Percentiles rank a stretch among this genome's conserved stretches.
These are phyloP conservation scores for Danionella cerebrum DNA, from an alignment of 2,113 vertebrate species.

Conservation along the genomic window DNA sequence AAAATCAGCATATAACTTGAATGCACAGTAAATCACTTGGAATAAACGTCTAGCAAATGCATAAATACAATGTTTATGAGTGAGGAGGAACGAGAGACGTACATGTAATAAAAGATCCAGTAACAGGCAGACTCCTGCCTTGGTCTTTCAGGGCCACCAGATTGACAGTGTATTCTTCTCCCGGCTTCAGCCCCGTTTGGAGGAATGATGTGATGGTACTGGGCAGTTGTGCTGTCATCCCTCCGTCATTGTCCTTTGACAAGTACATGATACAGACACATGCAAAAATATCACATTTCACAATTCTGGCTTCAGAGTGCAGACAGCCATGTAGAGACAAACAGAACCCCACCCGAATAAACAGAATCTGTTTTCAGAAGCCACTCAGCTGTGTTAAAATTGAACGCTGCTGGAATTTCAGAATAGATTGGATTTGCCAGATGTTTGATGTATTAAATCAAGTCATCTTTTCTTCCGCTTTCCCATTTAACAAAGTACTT, in stretches of 20 bases:
- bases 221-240: slow-evolving; percentile 91
- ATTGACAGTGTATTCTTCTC: slow-evolving; percentile 91
- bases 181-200: slow-evolving; percentile 87
- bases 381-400: slow-evolving; percentile 5
- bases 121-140: slow-evolving; percentile 81
- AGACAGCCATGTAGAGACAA: slow-evolving; percentile 13
- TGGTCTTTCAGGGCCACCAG: slow-evolving; percentile 88
- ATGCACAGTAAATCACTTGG: background rate
- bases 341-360: background rate
- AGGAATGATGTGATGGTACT: slow-evolving; percentile 89
- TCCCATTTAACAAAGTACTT: background rate
- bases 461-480: background rate
- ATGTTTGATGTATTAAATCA: slow-evolving; percentile 4
- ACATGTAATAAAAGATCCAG: slow-evolving; percentile 81
- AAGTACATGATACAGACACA: slow-evolving; percentile 28
- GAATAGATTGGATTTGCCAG: background rate
- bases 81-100: slow-evolving; percentile 60
- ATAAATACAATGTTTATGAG: background rate
- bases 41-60: background rate
- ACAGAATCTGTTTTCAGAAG: slow-evolving; percentile 5
- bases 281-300: background rate
- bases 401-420: background rate
- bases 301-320: background rate
- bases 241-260: slow-evolving; percentile 86
- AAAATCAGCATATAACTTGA: background rate